These are phyloP conservation scores for Oligia fasciuncula DNA, from an alignment of 2,888 invertebrate species.

Conservation along the genomic window DNA sequence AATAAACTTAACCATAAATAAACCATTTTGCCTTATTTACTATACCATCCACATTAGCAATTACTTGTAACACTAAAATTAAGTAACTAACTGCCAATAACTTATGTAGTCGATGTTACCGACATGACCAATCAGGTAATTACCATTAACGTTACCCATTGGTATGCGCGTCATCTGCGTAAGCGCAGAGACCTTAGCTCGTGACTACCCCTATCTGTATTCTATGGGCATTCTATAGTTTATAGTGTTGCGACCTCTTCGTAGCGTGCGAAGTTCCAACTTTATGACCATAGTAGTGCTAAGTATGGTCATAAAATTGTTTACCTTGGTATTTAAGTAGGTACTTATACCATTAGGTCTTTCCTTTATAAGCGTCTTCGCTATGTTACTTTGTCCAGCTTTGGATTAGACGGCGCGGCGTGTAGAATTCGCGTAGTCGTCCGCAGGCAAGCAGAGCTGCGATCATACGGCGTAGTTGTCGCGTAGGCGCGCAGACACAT, in stretches of 20 bases:
- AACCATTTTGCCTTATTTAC: not conserved
- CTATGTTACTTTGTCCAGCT: not conserved
- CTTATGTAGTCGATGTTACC: slow-evolving; percentile 42
- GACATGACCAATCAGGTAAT: slow-evolving; percentile 53
- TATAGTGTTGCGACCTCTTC: slow-evolving; percentile 60
- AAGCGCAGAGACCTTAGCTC: slow-evolving; percentile 76
- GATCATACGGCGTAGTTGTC: not conserved
- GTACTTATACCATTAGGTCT: too few species aligned
- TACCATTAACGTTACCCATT: slow-evolving; percentile 57
- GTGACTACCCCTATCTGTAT: slow-evolving; percentile 79
- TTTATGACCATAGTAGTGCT: slow-evolving; percentile 31
- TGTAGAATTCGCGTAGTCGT: not conserved
- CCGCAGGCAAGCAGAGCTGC: not conserved
- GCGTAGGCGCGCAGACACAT: not conserved
- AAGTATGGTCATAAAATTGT: slow-evolving; percentile 15
- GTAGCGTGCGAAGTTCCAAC: slow-evolving; percentile 47
- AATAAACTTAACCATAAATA: not conserved
- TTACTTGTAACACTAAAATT: slow-evolving; percentile 49
- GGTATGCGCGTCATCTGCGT: slow-evolving; percentile 69
- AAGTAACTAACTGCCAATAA: slow-evolving; percentile 40
- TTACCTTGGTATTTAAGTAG: not conserved
- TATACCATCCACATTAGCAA: slow-evolving; percentile 9
- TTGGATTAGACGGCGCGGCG: not conserved
- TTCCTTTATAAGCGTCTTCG: not conserved
- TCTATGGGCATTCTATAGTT: slow-evolving; percentile 66